Evolutionary conservation across 2,797 vertebrate species (phyloP).

Genomic region (Poecilia velifera): DNA sequence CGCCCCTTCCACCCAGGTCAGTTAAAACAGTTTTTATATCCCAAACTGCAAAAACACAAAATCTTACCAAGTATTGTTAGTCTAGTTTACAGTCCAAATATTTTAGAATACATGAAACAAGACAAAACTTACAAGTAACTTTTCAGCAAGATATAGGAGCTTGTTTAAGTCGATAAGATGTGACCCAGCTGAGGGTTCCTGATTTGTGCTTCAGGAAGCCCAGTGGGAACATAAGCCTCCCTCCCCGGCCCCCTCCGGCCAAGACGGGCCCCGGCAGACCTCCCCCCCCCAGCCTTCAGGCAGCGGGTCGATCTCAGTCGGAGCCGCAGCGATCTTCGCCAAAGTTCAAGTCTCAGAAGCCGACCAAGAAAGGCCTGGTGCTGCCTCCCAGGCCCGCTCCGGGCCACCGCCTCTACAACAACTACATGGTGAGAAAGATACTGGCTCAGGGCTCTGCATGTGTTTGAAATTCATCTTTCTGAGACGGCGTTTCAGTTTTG

Average conservation of each 20-base stretch:
- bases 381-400: slow-evolving; percentile 93
- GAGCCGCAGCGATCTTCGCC: slow-evolving; percentile 29
- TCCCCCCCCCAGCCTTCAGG: slow-evolving; percentile 82
- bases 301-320: slow-evolving; percentile 67
- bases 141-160: too few species aligned
- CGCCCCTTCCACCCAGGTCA: slow-evolving; percentile 86
- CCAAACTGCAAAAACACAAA: too few species aligned
- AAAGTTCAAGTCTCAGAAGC: slow-evolving; percentile 47
- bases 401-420: slow-evolving; percentile 94
- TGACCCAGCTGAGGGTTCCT: slow-evolving; percentile 7
- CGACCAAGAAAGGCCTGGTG: slow-evolving; percentile 81
- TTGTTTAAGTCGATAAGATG: not conserved
- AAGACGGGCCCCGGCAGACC: slow-evolving; percentile 88
- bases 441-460: not conserved
- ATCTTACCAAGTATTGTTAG: too few species aligned
- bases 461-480: not conserved
- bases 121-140: too few species aligned
- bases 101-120: too few species aligned
- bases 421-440: slow-evolving; percentile 86
- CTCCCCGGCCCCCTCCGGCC: slow-evolving; percentile 81
- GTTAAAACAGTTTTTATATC: not conserved
- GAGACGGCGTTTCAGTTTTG: slow-evolving; percentile 22
- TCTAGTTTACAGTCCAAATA: too few species aligned
- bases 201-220: slow-evolving; percentile 72
- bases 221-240: slow-evolving; percentile 77